A percentile compares a stretch with the other conserved stretches of the same genome.
phyloP scores from a whole-genome alignment of 2,888 invertebrate species.

The Villa cingulata region DNA sequence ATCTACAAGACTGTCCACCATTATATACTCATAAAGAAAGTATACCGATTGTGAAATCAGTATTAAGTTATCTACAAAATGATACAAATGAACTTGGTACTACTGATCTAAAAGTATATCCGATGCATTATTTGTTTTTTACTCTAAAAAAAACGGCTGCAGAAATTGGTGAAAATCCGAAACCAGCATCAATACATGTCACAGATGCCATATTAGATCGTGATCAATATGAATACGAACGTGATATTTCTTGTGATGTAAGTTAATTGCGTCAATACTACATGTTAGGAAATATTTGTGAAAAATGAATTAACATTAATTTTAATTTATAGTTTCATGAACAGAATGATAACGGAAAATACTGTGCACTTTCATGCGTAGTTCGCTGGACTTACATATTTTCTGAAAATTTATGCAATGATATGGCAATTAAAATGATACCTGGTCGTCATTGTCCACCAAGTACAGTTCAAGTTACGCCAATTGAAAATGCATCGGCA shows the following conservation, averaged over 20 bases:
- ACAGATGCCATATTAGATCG: constrained; percentile 24
- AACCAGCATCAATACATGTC: constrained; percentile 18
- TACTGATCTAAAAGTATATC: constrained; percentile 20
- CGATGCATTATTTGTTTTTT: constrained; percentile 27
- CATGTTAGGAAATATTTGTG: not conserved
- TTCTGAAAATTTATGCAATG: constrained; percentile 36
- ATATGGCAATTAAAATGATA: constrained; percentile 31
- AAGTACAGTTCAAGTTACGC: constrained; percentile 9
- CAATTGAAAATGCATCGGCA: too few species aligned
- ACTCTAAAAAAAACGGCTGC: constrained; percentile 25
- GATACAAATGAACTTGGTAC: constrained; percentile 20
- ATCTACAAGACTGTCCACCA: constrained; percentile 25
- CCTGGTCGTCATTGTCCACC: constrained; percentile 36
- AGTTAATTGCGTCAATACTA: constrained; percentile 10
- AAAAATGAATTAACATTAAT: too few species aligned
- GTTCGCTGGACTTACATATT: constrained; percentile 36
- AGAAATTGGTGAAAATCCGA: constrained; percentile 20
- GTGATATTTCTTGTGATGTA: constrained; percentile 30
- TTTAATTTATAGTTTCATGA: constrained; percentile 32
- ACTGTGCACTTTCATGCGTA: constrained; percentile 36
- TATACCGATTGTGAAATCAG: constrained; percentile 26
- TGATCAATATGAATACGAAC: constrained; percentile 26
- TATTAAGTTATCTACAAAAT: constrained; percentile 22
- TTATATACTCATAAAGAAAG: constrained; percentile 32
- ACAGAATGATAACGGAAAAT: constrained; percentile 25